Base-by-base conservation (phyloP, 2,888 invertebrate species). In the Ischnus inquisitorius region DNA sequence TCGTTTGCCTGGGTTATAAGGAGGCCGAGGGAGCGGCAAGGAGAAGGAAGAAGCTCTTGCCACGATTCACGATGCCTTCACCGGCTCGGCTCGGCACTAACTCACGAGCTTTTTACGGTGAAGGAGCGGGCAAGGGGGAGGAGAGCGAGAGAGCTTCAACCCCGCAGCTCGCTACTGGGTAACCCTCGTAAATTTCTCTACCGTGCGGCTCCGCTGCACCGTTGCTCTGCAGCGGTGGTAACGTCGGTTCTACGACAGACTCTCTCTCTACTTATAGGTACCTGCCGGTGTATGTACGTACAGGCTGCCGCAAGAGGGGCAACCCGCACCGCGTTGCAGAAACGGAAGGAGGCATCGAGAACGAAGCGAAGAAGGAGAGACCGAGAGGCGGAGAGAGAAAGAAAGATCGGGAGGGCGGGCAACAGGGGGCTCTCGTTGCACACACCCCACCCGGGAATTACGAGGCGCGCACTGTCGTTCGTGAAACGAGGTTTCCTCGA, bases 151-250 rank as follows among this genome's bases (percentile, higher is more conserved):
- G 60, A 80, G 81, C 62, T 80, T 84, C 78, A 68, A 78, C 48
- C 77, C 77, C 68, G 65, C 82, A 64, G 62, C 39, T 6, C n/a
- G 62, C 62, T 64, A 14, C 39, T 16, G 46, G 82, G 80, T 85
- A 85, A 83, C 79, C 79, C 86, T 87, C 87, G 87, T 87, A 87
- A 87, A 87, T 87, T 57, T 85, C 85, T 77, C 82, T 82, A 74
- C 84, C 84, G 83, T 83, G 85, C 81, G 83, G 84, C 79, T 84
- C 82, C 83, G 83, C 77, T 67, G 78, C 82, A 74, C 74, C 74
- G 68, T 71, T 57, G 74, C 65, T 34, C 34, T 54, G 72, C 72
- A 62, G 79, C 83, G 79, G 76, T 72, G 72, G 83, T 79, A 80
- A 83, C 83, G 76, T 77, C 77, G 72, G 64, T 77, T 80, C 64